phyloP scores from a whole-genome alignment of 2,888 invertebrate species.

The Athalia rosae region DNA sequence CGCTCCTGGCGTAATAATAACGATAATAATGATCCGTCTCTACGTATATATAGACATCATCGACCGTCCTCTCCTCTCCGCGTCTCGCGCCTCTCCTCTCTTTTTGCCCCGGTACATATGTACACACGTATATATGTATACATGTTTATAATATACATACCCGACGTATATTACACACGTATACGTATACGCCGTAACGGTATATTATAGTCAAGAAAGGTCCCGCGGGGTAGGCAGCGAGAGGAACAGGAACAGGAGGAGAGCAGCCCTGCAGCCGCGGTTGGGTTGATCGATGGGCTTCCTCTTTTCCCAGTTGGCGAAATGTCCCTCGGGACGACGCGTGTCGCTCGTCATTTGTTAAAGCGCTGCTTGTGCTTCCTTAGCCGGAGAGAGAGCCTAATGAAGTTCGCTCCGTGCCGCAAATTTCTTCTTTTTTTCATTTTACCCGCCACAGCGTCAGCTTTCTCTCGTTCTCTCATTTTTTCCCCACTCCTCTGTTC shows the following conservation, averaged over 20 bases:
- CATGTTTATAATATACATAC: not conserved
- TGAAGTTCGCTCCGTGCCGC: constrained; percentile 18
- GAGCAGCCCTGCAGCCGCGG: constrained; percentile 33
- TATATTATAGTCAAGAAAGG: constrained; percentile 42
- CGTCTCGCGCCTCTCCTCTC: not conserved
- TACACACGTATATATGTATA: no score
- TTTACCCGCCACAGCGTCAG: not conserved
- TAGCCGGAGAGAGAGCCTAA: constrained; percentile 10
- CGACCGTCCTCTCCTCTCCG: not conserved
- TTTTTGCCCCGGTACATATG: not conserved
- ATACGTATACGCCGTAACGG: constrained; percentile 11
- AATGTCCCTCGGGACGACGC: constrained; percentile 47
- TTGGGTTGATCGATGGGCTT: constrained; percentile 59
- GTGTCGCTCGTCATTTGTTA: constrained; percentile 52
- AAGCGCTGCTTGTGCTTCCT: constrained; percentile 6
- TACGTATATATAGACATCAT: constrained; percentile 8
- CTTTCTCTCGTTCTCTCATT: not conserved
- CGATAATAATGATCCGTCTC: not conserved
- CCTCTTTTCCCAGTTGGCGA: constrained; percentile 47
- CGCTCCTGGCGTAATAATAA: no score
- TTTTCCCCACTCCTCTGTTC: constrained; percentile 33
- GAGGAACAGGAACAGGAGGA: no score
- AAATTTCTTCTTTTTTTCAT: constrained; percentile 19
- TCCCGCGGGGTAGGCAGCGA: constrained; percentile 22
- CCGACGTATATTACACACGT: not conserved